phyloP scores from a whole-genome alignment of 2,888 invertebrate species.

The Ptychoptera albimana region DNA sequence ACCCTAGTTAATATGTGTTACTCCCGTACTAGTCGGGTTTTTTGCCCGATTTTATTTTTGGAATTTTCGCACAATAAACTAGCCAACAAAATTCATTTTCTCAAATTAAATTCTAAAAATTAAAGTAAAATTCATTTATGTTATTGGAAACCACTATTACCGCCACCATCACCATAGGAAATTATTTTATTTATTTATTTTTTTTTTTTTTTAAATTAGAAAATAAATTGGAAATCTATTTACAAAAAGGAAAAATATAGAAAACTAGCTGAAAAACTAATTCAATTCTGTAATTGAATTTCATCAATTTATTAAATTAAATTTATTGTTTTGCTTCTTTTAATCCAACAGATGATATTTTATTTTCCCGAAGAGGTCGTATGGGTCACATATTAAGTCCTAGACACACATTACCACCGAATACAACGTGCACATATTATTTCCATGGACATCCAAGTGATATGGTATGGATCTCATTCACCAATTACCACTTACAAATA shows the following conservation, averaged over 20 bases:
- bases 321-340: slow-evolving; percentile 14
- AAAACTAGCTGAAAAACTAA: background rate
- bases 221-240: background rate
- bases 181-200: no score
- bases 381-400: slow-evolving; percentile 63
- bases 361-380: slow-evolving; percentile 42
- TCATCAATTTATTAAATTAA: background rate
- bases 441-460: slow-evolving; percentile 67
- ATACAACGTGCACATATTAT: slow-evolving; percentile 74
- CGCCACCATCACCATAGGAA: no score
- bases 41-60: no score
- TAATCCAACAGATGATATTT: slow-evolving; percentile 30
- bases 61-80: no score
- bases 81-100: no score
- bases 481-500: slow-evolving; percentile 68
- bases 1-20: no score
- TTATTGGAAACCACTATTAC: no score
- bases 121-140: no score
- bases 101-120: no score
- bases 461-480: slow-evolving; percentile 75
- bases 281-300: background rate
- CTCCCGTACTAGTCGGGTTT: no score
- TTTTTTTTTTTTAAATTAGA: background rate
- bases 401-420: slow-evolving; percentile 68
- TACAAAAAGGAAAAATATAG: background rate